Base-by-base conservation (phyloP, 2,113 vertebrate species). In the Rattus rattus region DNA sequence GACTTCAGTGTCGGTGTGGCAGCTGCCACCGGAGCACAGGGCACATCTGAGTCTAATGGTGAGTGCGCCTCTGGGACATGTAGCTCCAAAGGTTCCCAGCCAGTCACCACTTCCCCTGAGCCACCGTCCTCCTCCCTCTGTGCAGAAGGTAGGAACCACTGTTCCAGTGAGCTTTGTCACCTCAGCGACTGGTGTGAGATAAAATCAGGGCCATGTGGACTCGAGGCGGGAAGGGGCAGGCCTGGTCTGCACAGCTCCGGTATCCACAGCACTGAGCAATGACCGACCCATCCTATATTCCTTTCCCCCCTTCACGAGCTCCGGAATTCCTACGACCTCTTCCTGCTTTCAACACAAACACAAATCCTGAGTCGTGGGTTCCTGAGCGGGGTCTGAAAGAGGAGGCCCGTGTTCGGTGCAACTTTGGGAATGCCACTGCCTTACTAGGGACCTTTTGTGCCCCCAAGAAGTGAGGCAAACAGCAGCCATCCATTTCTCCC, bases 141-240 rank as follows among this genome's bases (percentile, higher is more conserved):
- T 7, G 26, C 2, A 16, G 65, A 30, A 52, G 30, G 24, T 16
- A 14, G 47, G 19, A 36, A 12, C 47, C 30, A 1, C 61, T 1
- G 12, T 84, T 26, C 54, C 2, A 1, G 4, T 0, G 1, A 69
- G 39, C 10, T 61, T 16, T 2, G 17, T 30, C 20, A 17, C 6
- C 36, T 47, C 2, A 0, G 30, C 2, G 36, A 8, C 17, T 12
- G 59, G 7, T 87, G 0, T 3, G 54, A 49, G 56, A 49, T 1
- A 2, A 6, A 43, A 61, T 20, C 56, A 52, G 30, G 4, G 30
- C 17, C 39, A 0, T 0, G 4, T 14, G 0, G 11, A 5, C 2
- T 0, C 2, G 0, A 2, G 12, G 30, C 43, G 17, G 8, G 0
- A 9, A 56, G 24, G 17, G 4, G 16, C 19, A 0, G 11, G 70